Conservation (phyloP, 2,888 invertebrate species). For the Daptonema setosum region DNA sequence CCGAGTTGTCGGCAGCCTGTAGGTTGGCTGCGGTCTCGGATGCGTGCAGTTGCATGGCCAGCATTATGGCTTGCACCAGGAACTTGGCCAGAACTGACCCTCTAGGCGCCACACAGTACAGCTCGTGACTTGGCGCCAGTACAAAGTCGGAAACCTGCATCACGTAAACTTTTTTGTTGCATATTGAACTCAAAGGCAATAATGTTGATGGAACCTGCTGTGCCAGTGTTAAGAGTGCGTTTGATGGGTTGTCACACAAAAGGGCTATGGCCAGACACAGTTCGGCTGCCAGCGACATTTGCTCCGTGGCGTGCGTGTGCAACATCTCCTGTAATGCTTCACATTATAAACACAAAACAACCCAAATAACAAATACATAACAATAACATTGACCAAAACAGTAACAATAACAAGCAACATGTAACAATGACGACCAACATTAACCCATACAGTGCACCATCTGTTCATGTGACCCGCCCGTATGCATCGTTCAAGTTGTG, state of each 20-base stretch:
- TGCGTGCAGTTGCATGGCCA: constrained; percentile 4
- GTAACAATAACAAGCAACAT: too few species aligned
- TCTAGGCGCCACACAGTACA: constrained; percentile 8
- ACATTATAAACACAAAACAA: too few species aligned
- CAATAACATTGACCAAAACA: too few species aligned
- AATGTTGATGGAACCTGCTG: background rate
- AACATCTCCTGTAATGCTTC: constrained; percentile 12
- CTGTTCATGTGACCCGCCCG: background rate
- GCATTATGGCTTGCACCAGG: constrained; percentile 11
- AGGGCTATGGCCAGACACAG: constrained; percentile 12
- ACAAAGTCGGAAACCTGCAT: constrained; percentile 6
- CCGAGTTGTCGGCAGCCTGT: too few species aligned
- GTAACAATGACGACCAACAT: too few species aligned
- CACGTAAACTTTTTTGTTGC: too few species aligned
- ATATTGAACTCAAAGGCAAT: background rate
- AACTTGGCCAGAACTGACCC: constrained; percentile 11
- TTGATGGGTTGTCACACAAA: background rate
- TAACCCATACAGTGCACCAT: constrained; percentile 5
- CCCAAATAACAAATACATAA: too few species aligned
- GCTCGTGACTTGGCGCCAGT: constrained; percentile 3
- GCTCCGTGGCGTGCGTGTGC: constrained; percentile 10
- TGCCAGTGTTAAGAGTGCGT: background rate
- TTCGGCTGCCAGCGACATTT: constrained; percentile 12
- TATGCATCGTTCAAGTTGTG: constrained; percentile 10
- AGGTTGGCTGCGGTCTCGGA: too few species aligned